A percentile compares a stretch with the other conserved stretches of the same genome.
These are phyloP conservation scores for Phalanger gymnotis DNA, from an alignment of 2,797 vertebrate species.

Conservation along the genomic window DNA sequence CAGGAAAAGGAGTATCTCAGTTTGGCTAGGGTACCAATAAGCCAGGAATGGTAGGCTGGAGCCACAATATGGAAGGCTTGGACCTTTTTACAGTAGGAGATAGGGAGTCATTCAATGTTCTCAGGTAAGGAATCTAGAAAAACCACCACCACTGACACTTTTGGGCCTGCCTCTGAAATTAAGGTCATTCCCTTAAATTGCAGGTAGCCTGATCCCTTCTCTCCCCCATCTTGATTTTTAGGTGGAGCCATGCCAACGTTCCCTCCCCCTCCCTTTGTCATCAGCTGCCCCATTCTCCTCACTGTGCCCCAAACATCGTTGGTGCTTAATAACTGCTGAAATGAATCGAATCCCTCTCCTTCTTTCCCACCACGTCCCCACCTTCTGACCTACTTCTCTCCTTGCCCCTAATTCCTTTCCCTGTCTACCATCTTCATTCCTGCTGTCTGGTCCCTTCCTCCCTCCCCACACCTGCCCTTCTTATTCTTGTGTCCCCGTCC, in stretches of 20 bases:
- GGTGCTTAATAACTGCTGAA: not conserved
- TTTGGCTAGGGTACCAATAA: not conserved
- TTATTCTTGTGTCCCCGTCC: constrained; percentile 36
- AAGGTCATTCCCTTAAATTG: not conserved
- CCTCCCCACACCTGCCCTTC: not conserved
- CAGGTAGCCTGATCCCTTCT: not conserved
- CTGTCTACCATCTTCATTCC: not conserved
- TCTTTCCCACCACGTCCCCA: not conserved
- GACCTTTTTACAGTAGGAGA: not conserved
- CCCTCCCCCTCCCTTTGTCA: not conserved
- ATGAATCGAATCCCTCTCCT: not conserved
- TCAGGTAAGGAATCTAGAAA: not conserved
- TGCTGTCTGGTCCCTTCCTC: not conserved
- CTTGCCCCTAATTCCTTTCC: not conserved
- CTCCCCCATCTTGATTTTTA: not conserved
- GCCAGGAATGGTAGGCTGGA: not conserved
- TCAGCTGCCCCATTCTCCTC: not conserved
- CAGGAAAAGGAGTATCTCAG: not conserved
- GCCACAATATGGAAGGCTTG: not conserved
- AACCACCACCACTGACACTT: not conserved
- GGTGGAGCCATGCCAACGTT: not conserved
- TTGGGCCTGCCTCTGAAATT: not conserved
- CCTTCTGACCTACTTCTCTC: not conserved
- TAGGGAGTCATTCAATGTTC: not conserved
- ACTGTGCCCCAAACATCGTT: not conserved